Evolutionary conservation across 2,113 vertebrate species (phyloP).

Genomic region (Sander lucioperca): DNA sequence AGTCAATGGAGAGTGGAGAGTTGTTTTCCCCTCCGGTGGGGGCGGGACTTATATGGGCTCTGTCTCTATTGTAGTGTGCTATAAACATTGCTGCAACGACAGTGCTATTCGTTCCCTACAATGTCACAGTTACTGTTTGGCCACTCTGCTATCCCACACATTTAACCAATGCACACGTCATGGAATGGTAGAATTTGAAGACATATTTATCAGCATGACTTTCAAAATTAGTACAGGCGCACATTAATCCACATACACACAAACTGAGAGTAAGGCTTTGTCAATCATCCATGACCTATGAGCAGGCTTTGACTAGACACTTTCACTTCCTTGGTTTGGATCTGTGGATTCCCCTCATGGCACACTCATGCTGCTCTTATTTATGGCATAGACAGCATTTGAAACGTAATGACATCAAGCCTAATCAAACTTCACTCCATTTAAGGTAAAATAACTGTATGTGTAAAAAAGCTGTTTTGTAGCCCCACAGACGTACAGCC

Average conservation of each 20-base stretch:
- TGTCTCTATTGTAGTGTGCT: background rate
- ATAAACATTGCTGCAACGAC: background rate
- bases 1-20: too few relatives aligned
- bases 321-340: conserved; percentile 69
- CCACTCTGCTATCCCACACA: background rate
- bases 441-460: conserved; percentile 9
- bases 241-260: conserved; percentile 14
- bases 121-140: background rate
- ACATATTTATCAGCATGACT: conserved; percentile 29
- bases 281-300: conserved; percentile 53
- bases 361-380: background rate
- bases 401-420: background rate
- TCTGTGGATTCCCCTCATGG: conserved; percentile 53
- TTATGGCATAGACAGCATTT: background rate
- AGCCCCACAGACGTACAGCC: background rate
- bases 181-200: background rate
- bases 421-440: conserved; percentile 1
- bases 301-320: conserved; percentile 12
- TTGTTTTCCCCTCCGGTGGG: too few relatives aligned
- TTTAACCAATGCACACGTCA: conserved; percentile 16
- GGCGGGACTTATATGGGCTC: too few relatives aligned
- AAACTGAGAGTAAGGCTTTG: background rate
- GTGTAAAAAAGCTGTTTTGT: too few relatives aligned
- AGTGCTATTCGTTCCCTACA: background rate
- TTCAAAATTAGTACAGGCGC: conserved; percentile 9